Percentiles rank a stretch among this genome's conserved stretches.
phyloP scores from a whole-genome alignment of 2,888 invertebrate genomes.

The Liodrosophila aerea region DNA sequence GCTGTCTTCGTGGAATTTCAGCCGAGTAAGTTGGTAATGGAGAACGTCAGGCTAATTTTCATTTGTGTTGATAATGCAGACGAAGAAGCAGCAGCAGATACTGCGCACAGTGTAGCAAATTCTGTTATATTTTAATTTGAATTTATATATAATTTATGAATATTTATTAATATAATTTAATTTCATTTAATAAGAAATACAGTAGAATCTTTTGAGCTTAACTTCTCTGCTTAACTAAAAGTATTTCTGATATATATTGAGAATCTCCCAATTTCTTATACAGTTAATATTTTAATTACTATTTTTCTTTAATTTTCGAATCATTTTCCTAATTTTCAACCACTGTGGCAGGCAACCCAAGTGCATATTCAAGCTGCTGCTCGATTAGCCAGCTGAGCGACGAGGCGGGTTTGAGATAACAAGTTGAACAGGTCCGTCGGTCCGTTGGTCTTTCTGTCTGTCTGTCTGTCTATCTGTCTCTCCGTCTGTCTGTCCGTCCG shows the following conservation, averaged over 20 bases:
- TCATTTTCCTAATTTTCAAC: slow-evolving; percentile 4
- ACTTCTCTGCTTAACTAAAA: no score
- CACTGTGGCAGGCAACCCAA: slow-evolving; percentile 57
- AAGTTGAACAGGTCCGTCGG: slow-evolving; percentile 65
- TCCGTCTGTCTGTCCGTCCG: slow-evolving; percentile 10
- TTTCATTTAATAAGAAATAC: no score
- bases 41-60: slow-evolving; percentile 69
- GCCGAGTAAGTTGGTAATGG: slow-evolving; percentile 53
- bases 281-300: no score
- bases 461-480: background rate
- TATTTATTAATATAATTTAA: no score
- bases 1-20: slow-evolving; percentile 52
- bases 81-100: background rate
- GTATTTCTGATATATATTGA: no score
- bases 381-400: slow-evolving; percentile 60
- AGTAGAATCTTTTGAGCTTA: no score
- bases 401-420: slow-evolving; percentile 59
- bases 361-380: slow-evolving; percentile 24
- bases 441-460: slow-evolving; percentile 9
- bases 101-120: slow-evolving; percentile 31
- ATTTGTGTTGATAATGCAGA: slow-evolving; percentile 51
- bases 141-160: no score
- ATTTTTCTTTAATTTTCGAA: no score
- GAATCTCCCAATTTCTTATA: no score
- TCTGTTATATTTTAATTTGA: background rate